Base-by-base conservation (phyloP, 2,797 vertebrate species). In the Spheniscus humboldti region DNA sequence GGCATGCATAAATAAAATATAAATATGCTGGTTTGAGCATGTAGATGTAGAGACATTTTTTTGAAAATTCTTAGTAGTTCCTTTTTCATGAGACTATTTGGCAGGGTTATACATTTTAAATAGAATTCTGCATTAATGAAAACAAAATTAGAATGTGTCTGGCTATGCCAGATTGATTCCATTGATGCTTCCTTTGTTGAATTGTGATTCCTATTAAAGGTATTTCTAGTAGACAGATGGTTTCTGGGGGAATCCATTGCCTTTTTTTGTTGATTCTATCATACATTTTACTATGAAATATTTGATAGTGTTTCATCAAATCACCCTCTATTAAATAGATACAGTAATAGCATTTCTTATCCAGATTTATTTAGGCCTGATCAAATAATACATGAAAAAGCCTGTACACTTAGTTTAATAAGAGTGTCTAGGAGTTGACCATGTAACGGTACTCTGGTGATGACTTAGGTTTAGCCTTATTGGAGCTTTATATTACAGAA, bases 21-120 rank as follows among this genome's bases (percentile, higher is more conserved):
- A 87, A 82, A 56, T 75, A 48, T 10, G 53, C 43, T 95, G n/a
- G 48, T 81, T 59, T 86, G n/a, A 91, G 55, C 28, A 20, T 79
- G 24, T 68, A 50, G 19, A 39, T 83, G 10, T 60, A 63, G 64
- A 91, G 63, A 52, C 22, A 35, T 88, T 91, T 56, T 56, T 83
- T 92, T 94, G 53, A 76, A 84, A 93, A 86, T 69, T 90, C 25
- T 64, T 83, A 67, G 12, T 53, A 89, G 53, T 88, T 96, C n/a
- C 63, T 89, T 91, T 96, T 85, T 88, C 11, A 4, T 82, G 22
- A 78, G 39, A 79, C 66, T 52, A 23, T 90, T 83, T 86, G 79
- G 30, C n/a, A 75, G 43, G 23, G 28, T n/a, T 94, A 28, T 72
- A 48, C 20, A 27, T 86, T 93, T 88, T 92, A 88, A 92, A 69